Evolutionary conservation across 2,113 vertebrate genomes (phyloP), one percentile per base, ranked within the genome.

Genomic region (Bufo gargarizans): DNA sequence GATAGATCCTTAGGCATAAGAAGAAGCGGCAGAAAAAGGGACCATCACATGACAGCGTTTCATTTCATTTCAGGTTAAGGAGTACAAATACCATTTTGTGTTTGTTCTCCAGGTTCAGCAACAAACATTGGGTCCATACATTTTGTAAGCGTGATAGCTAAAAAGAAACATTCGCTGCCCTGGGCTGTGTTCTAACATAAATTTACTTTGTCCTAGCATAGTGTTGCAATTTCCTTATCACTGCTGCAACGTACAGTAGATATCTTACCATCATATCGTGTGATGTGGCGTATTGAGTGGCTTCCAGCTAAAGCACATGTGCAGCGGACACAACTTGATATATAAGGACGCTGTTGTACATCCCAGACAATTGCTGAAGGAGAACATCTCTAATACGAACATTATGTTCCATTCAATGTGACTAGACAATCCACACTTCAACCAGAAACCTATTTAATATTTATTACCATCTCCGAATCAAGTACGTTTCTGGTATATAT

Each of bases 1-100:
- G n/a, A 88, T 58, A 88, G 78, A 76, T 82, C 69, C 67, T 82
- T 56, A 50, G 69, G 67, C 67, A 76, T 74, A 63, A 88, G 86
- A 56, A 17, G 47, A 79, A 22, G 77, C 77, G 13, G 76, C 59
- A 86, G 85, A 20, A 22, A 63, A 22, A 58, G 14, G 63, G 67
- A 76, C 86, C 69, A 59, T 55, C 16, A 47, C 43, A 76, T 88
- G 78, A 82, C 69, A 50, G 67, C 50, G 17, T 74, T 76, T 88
- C 61, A 86, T 83, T 83, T 83, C 20, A 67, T 69, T 71, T 69
- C 65, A 84, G 20, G 20, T 49, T 84, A 55, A 71, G 63, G 61
- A 80, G 43, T 80, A 79, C 47, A 86, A 78, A 86, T 47, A 61
- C 58, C 71, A 86, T 77, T 20, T 72, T 49, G 55, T 74, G 55